Conservation (phyloP, 1,140 invertebrate species). For the Whitmania pigra region DNA sequence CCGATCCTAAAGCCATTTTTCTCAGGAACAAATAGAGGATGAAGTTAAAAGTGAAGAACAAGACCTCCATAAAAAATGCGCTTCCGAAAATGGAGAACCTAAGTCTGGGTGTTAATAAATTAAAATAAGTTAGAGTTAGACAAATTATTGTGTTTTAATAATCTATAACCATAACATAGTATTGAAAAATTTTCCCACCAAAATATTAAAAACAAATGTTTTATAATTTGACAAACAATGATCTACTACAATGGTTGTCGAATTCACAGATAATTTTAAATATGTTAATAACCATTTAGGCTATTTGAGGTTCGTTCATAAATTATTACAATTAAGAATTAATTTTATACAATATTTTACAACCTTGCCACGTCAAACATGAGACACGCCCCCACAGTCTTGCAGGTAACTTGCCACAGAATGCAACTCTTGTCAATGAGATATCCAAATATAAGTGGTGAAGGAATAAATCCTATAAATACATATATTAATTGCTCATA, state of each 20-base stretch:
- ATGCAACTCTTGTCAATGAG: slow-evolving; percentile 18
- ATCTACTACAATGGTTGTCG: too few relatives aligned
- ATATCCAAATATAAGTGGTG: slow-evolving; percentile 14
- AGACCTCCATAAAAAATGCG: neutral
- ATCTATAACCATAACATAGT: too few relatives aligned
- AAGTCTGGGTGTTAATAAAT: neutral
- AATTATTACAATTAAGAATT: neutral
- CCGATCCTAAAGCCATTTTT: neutral
- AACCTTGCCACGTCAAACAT: slow-evolving; percentile 12
- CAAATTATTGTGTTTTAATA: too few relatives aligned
- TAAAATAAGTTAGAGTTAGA: neutral
- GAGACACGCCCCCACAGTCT: slow-evolving; percentile 9
- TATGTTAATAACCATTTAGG: neutral
- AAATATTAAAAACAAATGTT: too few relatives aligned
- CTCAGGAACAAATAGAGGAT: neutral
- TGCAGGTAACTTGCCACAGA: slow-evolving; percentile 17
- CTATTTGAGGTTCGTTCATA: neutral
- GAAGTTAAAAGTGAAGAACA: neutral
- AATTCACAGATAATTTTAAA: neutral
- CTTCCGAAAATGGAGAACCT: neutral
- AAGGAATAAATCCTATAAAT: slow-evolving; percentile 16
- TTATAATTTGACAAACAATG: too few relatives aligned
- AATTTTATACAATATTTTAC: neutral
- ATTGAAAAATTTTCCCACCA: too few relatives aligned
- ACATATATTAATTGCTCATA: neutral